Percentiles rank a stretch among this genome's conserved stretches.
These are phyloP conservation scores for Drosophila flavopinicola DNA, from an alignment of 2,888 invertebrate species.

Conservation along the genomic window DNA sequence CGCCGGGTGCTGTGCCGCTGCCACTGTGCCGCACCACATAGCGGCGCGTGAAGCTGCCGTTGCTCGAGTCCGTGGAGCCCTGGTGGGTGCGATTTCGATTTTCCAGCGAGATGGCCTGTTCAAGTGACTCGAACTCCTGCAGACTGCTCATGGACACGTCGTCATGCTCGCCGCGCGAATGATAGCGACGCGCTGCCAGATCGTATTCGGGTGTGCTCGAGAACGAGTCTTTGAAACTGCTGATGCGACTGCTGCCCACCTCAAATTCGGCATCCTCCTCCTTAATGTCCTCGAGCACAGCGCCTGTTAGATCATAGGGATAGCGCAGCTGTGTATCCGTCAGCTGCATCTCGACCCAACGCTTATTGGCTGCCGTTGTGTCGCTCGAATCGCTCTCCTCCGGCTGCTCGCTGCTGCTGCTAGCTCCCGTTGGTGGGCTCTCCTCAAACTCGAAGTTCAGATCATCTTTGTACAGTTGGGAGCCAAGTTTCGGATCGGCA, in stretches of 20 bases:
- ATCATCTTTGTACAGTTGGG: conserved; percentile 86
- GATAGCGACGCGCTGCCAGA: conserved; percentile 92
- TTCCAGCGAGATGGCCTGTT: conserved; percentile 92
- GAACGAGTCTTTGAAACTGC: conserved; percentile 94
- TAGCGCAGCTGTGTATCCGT: conserved; percentile 87
- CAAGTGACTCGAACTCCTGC: conserved; percentile 97
- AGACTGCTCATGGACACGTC: conserved; percentile 96
- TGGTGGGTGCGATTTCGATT: conserved; percentile 88
- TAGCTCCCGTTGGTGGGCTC: conserved; percentile 85
- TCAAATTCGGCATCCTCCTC: conserved; percentile 96
- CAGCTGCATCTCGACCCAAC: conserved; percentile 96
- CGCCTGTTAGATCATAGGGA: conserved; percentile 92
- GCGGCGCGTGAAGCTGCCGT: conserved; percentile 91
- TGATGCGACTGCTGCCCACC: conserved; percentile 89
- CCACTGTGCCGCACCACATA: conserved; percentile 89
- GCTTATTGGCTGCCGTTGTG: conserved; percentile 90
- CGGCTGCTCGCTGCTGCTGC: conserved; percentile 77
- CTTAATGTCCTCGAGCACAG: conserved; percentile 95
- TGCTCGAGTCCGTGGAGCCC: conserved; percentile 94
- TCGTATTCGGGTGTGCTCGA: conserved; percentile 97
- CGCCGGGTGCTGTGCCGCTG: conserved; percentile 85
- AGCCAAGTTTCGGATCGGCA: conserved; percentile 87
- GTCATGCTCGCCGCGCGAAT: conserved; percentile 92
- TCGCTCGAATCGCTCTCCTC: conserved; percentile 87
- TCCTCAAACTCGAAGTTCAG: conserved; percentile 90